Conservation (phyloP, 2,888 invertebrate species). For the Dimorphilus gyrociliatus region DNA sequence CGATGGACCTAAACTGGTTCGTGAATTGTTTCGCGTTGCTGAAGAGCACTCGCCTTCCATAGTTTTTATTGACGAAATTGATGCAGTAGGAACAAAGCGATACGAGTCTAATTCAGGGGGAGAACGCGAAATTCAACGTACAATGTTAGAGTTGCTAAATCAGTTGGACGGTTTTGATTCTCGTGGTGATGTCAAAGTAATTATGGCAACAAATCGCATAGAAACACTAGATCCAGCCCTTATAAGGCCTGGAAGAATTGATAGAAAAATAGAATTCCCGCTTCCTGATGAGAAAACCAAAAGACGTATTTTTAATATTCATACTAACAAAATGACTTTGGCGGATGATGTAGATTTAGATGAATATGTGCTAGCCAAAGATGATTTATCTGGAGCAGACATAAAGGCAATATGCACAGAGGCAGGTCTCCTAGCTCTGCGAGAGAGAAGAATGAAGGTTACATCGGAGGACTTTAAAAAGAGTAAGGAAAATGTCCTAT, state of each 20-base stretch:
- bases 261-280: conserved; percentile 97
- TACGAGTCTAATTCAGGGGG: conserved; percentile 99
- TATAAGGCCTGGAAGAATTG: conserved; percentile 94
- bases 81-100: conserved; percentile 94
- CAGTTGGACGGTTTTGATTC: conserved; percentile 97
- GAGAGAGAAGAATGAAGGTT: conserved; percentile 97
- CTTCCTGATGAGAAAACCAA: conserved; percentile 92
- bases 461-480: conserved; percentile 99
- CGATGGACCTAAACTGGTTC: conserved; percentile 92
- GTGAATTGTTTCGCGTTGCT: conserved; percentile 94
- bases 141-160: conserved; percentile 95
- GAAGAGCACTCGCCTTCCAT: conserved; percentile 99
- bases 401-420: conserved; percentile 89
- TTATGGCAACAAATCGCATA: conserved; percentile 51
- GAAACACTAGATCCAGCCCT: conserved; percentile 96
- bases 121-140: conserved; percentile 95
- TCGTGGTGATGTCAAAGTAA: conserved; percentile 81
- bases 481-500: conserved; percentile 95
- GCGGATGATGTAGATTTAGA: conserved; percentile 89
- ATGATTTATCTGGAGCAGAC: conserved; percentile 78
- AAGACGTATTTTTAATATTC: conserved; percentile 86
- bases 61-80: conserved; percentile 98
- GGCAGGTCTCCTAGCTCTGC: conserved; percentile 88
- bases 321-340: conserved; percentile 96
- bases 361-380: conserved; percentile 96